phyloP scores from a whole-genome alignment of 2,797 vertebrate genomes.

The Periparus ater region DNA sequence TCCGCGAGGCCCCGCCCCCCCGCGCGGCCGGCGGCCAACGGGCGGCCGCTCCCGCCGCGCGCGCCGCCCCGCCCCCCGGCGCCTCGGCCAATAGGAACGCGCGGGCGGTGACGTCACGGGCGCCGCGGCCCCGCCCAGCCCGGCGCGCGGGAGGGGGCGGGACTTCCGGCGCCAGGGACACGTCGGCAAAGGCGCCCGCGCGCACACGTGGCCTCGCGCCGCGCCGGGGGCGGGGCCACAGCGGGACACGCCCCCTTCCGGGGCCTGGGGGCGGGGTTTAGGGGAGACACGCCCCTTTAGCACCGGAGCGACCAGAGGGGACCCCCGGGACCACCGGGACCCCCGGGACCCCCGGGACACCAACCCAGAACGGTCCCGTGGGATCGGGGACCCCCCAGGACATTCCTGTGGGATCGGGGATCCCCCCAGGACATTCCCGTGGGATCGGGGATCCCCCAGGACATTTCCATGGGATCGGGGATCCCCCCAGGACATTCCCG shows the following conservation, averaged over 20 bases:
- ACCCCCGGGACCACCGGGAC: no score
- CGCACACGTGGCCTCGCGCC: neutral
- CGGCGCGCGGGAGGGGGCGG: neutral
- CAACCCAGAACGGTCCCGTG: no score
- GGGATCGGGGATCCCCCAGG: no score
- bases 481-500: no score
- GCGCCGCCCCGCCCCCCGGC: neutral
- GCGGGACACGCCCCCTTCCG: accelerated
- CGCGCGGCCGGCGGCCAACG: neutral
- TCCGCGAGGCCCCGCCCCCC: neutral
- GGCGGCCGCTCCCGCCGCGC: neutral
- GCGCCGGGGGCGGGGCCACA: neutral
- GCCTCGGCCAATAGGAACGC: neutral
- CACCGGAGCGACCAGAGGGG: no score
- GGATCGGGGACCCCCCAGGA: no score
- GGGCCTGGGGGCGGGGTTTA: neutral
- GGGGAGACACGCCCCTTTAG: no score
- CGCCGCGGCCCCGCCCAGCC: no score
- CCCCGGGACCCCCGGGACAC: no score
- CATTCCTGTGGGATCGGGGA: no score
- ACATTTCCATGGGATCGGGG: no score
- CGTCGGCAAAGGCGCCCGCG: constrained; percentile 9
- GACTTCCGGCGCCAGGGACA: constrained; percentile 17
- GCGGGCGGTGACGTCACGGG: neutral
- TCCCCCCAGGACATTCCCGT: no score